Conservation (phyloP, 2,113 vertebrate species). For the Muntiacus muntjak region DNA sequence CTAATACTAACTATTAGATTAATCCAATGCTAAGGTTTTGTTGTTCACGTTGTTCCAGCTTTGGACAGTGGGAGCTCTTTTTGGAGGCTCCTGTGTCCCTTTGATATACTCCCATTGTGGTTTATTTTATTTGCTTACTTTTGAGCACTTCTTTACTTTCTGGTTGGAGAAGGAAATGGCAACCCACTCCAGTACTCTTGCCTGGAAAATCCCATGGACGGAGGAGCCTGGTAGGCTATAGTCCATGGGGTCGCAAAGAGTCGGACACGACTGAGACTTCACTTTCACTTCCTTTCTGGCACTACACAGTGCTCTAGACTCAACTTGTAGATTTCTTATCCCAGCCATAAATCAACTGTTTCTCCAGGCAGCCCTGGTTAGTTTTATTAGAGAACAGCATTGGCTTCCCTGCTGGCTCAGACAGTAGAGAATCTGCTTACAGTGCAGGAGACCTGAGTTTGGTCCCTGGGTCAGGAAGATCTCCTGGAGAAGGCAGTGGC, state of each 20-base stretch:
- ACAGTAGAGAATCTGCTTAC: background rate
- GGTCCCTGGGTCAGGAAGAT: background rate
- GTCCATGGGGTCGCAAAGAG: no score
- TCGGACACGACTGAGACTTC: no score
- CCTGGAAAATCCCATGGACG: no score
- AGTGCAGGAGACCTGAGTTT: background rate
- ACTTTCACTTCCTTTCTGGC: background rate
- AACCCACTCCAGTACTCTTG: no score
- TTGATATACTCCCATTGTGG: background rate
- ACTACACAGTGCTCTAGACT: background rate
- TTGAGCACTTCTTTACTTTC: background rate
- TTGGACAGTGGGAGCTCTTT: background rate
- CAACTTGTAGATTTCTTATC: background rate
- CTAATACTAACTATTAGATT: background rate
- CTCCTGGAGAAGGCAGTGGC: background rate
- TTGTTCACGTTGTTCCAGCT: background rate
- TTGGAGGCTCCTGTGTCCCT: background rate
- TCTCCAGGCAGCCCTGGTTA: background rate
- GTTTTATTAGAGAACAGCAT: background rate
- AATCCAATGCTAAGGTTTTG: background rate
- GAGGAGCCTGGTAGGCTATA: no score
- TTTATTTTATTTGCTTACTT: background rate
- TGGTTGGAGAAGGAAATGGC: background rate
- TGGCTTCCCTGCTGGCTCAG: background rate
- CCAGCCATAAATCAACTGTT: background rate